A percentile compares a stretch with the other conserved stretches of the same genome.
Conservation (phyloP, 2,113 vertebrate species). For the Lepus europaeus region DNA sequence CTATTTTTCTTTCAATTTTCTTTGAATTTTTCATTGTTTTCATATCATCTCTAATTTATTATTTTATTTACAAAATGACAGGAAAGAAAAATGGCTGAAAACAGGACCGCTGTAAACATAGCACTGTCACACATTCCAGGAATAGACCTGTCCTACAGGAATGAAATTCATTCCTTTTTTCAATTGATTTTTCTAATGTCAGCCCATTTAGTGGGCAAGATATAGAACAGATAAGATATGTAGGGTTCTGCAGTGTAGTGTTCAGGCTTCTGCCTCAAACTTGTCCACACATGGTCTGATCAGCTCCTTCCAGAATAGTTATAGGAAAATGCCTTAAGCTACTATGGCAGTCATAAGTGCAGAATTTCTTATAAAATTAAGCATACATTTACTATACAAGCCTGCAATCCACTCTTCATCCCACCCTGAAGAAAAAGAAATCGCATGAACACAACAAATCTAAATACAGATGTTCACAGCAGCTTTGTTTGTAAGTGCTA, state of each 20-base stretch:
- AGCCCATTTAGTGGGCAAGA: neutral
- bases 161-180: neutral
- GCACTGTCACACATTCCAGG: neutral
- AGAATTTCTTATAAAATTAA: slow-evolving; percentile 18
- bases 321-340: neutral
- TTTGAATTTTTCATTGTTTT: slow-evolving; percentile 35
- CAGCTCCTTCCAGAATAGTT: neutral
- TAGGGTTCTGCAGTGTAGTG: neutral
- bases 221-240: neutral
- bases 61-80: neutral
- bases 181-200: neutral
- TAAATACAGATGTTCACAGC: neutral
- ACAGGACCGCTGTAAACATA: neutral
- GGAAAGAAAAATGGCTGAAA: neutral
- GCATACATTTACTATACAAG: neutral
- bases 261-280: neutral
- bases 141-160: neutral
- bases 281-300: neutral
- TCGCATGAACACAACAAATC: neutral
- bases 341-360: neutral
- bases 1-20: neutral
- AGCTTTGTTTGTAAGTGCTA: neutral
- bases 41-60: neutral
- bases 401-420: neutral
- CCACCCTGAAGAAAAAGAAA: neutral